phyloP scores from a whole-genome alignment of 23 tunicate species.

The Halocynthia roretzi region DNA sequence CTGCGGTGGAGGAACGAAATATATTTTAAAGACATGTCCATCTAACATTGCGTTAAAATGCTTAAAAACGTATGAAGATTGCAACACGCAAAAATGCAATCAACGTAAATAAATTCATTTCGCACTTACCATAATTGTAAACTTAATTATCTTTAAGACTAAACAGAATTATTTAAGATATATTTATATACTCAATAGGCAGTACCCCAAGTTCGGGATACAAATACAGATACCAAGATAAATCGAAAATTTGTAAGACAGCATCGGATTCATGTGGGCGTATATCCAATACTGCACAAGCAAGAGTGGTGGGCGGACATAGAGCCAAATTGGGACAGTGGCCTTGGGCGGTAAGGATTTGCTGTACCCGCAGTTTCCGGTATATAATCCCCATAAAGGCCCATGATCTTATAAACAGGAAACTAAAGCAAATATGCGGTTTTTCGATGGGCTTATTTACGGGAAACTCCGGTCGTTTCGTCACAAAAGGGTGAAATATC shows the following conservation, averaged over 20 bases:
- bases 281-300: background rate
- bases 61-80: constrained; percentile 22
- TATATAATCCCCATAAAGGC: too few species aligned
- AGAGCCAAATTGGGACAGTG: constrained; percentile 24
- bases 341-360: constrained; percentile 42
- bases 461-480: too few species aligned
- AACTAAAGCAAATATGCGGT: too few species aligned
- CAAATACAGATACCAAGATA: constrained; percentile 1
- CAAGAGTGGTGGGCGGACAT: constrained; percentile 28
- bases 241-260: constrained; percentile 22
- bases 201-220: background rate
- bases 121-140: background rate
- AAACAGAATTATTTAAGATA: too few species aligned
- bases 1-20: constrained; percentile 41
- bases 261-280: constrained; percentile 20
- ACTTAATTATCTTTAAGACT: too few species aligned
- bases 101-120: constrained; percentile 2
- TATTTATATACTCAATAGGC: background rate
- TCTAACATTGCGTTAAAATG: constrained; percentile 13
- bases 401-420: too few species aligned
- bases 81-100: constrained; percentile 17
- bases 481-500: too few species aligned
- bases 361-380: background rate
- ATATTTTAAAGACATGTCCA: constrained; percentile 11
- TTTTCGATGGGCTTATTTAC: too few species aligned